phyloP scores from a whole-genome alignment of 2,797 vertebrate genomes.

The Varecia variegata region DNA sequence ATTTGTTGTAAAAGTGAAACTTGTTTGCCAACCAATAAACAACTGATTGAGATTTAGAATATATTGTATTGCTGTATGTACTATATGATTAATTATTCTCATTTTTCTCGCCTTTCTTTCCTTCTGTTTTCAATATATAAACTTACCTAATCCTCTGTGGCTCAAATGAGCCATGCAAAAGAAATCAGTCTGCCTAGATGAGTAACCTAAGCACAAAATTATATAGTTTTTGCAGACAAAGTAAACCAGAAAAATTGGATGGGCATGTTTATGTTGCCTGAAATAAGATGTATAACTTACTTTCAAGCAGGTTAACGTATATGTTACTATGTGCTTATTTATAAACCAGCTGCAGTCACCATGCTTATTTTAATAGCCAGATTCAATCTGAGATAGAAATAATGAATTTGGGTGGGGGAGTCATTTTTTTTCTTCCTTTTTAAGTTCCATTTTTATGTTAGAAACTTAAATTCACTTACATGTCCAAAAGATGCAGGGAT shows the following conservation, averaged over 20 bases:
- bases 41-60: constrained; percentile 92
- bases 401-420: constrained; percentile 3
- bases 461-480: constrained; percentile 66
- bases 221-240: constrained; percentile 42
- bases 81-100: constrained; percentile 80
- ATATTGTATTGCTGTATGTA: constrained; percentile 84
- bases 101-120: constrained; percentile 71
- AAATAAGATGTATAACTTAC: not conserved
- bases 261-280: constrained; percentile 35
- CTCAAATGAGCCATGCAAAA: constrained; percentile 72
- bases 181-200: constrained; percentile 63
- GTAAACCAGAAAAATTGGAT: constrained; percentile 59
- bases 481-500: constrained; percentile 71
- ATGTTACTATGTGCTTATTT: constrained; percentile 72
- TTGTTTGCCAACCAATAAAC: constrained; percentile 99
- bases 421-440: constrained; percentile 35
- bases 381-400: constrained; percentile 52
- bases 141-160: constrained; percentile 61
- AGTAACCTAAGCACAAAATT: constrained; percentile 80
- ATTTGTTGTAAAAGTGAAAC: constrained; percentile 98
- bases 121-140: constrained; percentile 63
- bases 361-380: constrained; percentile 73
- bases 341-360: constrained; percentile 58
- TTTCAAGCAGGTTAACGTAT: constrained; percentile 53
- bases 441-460: constrained; percentile 19